Evolutionary conservation across 2,797 vertebrate genomes (phyloP), one percentile per base, ranked within the genome.

Genomic region (Scarus forsteni): DNA sequence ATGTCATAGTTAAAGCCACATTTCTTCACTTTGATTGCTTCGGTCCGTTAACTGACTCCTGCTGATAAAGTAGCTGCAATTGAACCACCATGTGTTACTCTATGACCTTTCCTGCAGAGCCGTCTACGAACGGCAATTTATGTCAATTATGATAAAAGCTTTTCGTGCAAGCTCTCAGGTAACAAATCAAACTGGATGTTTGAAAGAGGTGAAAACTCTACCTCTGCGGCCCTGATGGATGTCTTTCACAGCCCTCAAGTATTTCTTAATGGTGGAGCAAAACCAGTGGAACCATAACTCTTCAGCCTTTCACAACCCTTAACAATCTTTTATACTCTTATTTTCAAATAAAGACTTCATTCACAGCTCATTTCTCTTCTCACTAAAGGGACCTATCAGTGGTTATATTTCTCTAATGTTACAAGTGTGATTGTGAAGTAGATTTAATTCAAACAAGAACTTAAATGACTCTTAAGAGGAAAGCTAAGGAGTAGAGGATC

Each of bases 121-220:
- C 50, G 6, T 58, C 56, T 53, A 35, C 18, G 16, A 19, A 18
- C 46, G 13, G 18, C 44, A 35, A 43, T 6, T 14, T 39, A 38
- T 43, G 34, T 53, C 38, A n/a, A 61, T 36, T 6, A 18, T 42
- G 27, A 55, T 38, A 34, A 44, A 67, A 42, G 13, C 59, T 63
- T 51, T 27, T 27, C 27, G 4, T 27, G 27, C 27, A 27, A 27
- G 27, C 27, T 27, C 27, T 60, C 61, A 11, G 55, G 19, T 77
- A 63, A 74, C 68, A 78, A 81, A 77, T 81, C 71, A 80, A 59
- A 64, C 13, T 9, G 49, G 62, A 59, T 13, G 13, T 53, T 10
- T 40, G 55, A 38, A 63, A 38, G 39, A 19, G 39, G 49, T 49
- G 64, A 48, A 11, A 38, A 15, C 49, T 51, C 53, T 60, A 9